Conservation (phyloP, 2,797 vertebrate species). For the Iguana delicatissima region DNA sequence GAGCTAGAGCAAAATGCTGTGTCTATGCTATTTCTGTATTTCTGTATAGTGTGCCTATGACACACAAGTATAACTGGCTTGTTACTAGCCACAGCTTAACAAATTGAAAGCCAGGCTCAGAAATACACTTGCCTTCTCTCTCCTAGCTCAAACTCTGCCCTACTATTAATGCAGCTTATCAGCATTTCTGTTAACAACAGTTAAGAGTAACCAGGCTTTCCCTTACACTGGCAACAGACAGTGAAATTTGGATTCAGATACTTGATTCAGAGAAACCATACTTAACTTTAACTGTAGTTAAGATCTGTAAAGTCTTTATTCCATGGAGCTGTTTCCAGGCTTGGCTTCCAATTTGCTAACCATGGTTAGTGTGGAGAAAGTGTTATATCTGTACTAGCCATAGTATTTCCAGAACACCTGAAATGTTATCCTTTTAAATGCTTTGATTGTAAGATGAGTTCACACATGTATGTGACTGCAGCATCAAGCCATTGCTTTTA, state of each 20-base stretch:
- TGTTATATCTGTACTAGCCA: background rate
- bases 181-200: background rate
- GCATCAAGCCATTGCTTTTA: background rate
- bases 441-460: background rate
- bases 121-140: background rate
- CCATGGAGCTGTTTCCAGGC: background rate
- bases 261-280: background rate
- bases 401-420: constrained; percentile 35
- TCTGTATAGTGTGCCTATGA: background rate
- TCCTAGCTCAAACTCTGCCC: too few relatives aligned
- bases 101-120: background rate
- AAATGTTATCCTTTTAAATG: constrained; percentile 29
- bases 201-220: background rate
- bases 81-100: background rate
- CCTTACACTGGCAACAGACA: background rate
- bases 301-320: background rate
- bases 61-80: background rate
- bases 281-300: background rate
- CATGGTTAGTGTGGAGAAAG: background rate
- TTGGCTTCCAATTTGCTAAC: constrained; percentile 1
- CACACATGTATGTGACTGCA: background rate
- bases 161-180: background rate
- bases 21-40: constrained; percentile 15
- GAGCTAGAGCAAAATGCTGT: constrained; percentile 53
- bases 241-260: background rate